Evolutionary conservation across 2,888 invertebrate species (phyloP), one percentile per base, ranked within the genome.

Genomic region (Zele albiditarsus): DNA sequence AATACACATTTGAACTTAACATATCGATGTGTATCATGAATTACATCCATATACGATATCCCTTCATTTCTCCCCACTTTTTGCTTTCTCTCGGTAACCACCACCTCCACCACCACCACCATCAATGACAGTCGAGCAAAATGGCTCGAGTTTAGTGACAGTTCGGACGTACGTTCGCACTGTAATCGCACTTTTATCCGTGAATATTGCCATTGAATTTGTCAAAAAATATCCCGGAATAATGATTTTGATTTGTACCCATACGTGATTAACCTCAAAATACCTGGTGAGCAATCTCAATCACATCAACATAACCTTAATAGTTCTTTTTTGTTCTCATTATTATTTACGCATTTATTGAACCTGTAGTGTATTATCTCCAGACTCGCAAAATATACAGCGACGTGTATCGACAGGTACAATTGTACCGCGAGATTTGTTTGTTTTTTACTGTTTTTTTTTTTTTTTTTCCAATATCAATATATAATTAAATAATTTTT

Each of bases 51-150:
- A 42, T 14, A 42, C 31, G 0, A 46, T 46, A 16, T n/a, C 46
- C 46, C n/a, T 3, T n/a, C 46, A 58, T 53, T 23, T 0, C 57
- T 12, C 57, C 27, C 62, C 31, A 16, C 31, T 5, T 28, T 67
- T 73, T 23, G n/a, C 67, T 67, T 67, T 67, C 67, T 49, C 31
- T 16, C 10, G 2, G n/a, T 6, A 2, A 46, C 46, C n/a, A n/a
- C 46, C 46, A 46, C 46, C 46, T 2, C 46, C 58, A 58, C 57
- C 57, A 57, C 65, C 65, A n/a, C 33, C 25, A 49, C 27, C 49
- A 27, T 67, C 42, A 65, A 49, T 67, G 67, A 67, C 67, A 67
- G 67, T 49, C 25, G 67, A 27, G 67, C 27, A 67, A 67, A 49
- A 67, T 68, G 68, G 68, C 53, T 31, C 49, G 31, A 68, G 53